A percentile compares a stretch with the other conserved stretches of the same genome.
Conservation (phyloP, 1,140 invertebrate species). For the Arctopsyche grandis region DNA sequence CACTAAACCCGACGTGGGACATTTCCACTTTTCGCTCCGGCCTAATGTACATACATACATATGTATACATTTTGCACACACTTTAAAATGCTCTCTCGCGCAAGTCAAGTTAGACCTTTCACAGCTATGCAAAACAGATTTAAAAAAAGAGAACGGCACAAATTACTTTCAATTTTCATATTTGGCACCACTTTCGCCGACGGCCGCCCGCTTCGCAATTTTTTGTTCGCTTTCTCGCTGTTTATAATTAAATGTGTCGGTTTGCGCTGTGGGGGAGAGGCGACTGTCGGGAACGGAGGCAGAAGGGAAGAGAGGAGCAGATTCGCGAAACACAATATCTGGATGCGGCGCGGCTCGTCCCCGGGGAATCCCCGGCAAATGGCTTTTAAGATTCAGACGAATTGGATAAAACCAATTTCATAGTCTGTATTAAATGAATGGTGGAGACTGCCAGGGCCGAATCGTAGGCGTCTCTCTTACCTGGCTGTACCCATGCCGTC, state of each 20-base stretch:
- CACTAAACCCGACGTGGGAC: too few relatives aligned
- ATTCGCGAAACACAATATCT: constrained; percentile 51
- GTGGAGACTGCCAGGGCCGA: constrained; percentile 29
- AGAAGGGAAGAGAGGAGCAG: neutral
- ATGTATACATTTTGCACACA: too few relatives aligned
- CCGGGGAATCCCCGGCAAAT: constrained; percentile 51
- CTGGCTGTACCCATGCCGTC: neutral
- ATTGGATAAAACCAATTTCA: constrained; percentile 56
- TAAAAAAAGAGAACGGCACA: neutral
- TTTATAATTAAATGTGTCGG: constrained; percentile 1
- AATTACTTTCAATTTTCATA: neutral
- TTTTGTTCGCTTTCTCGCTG: neutral
- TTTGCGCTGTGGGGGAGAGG: neutral
- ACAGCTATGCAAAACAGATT: neutral
- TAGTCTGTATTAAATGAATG: constrained; percentile 54
- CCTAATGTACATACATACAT: too few relatives aligned
- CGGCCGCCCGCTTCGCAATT: neutral
- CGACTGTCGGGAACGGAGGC: too few relatives aligned
- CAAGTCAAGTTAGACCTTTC: neutral
- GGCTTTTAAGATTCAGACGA: constrained; percentile 55
- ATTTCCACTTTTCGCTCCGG: too few relatives aligned
- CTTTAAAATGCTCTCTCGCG: too few relatives aligned
- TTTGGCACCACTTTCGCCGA: neutral
- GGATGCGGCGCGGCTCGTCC: constrained; percentile 49
- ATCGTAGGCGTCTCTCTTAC: neutral